Conservation (phyloP, 2,113 vertebrate species). For the Grammomys dolichurus region DNA sequence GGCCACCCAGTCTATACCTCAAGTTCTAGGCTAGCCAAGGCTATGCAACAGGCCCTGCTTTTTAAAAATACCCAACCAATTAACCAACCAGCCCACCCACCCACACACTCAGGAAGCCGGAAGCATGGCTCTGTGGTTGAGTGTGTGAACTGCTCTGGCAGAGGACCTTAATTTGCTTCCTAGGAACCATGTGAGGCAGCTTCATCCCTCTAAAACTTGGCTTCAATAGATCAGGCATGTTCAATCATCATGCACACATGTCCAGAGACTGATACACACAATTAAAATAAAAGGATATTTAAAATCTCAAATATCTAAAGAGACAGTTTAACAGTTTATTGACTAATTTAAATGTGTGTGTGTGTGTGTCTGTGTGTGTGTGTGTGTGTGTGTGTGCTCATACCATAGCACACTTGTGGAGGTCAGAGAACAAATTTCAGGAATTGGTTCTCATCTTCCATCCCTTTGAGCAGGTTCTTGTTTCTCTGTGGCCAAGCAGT, state of each 20-base stretch:
- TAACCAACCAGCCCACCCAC: background rate
- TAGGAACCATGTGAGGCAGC: background rate
- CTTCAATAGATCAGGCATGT: background rate
- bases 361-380: too few relatives aligned
- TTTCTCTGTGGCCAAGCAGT: background rate
- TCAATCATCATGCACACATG: background rate
- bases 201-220: background rate
- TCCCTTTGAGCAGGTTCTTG: background rate
- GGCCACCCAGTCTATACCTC: background rate
- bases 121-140: background rate
- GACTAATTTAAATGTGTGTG: background rate
- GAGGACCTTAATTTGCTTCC: background rate
- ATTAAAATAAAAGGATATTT: background rate
- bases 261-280: background rate
- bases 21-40: background rate
- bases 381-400: too few relatives aligned
- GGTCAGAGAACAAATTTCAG: background rate
- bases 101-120: background rate
- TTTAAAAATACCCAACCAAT: background rate
- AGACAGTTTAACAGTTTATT: background rate
- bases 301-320: constrained; percentile 6
- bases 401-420: background rate
- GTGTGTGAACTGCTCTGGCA: background rate
- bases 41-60: background rate
- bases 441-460: too few relatives aligned